Base-by-base conservation (phyloP, 2,113 vertebrate species). In the Rhombomys opimus region DNA sequence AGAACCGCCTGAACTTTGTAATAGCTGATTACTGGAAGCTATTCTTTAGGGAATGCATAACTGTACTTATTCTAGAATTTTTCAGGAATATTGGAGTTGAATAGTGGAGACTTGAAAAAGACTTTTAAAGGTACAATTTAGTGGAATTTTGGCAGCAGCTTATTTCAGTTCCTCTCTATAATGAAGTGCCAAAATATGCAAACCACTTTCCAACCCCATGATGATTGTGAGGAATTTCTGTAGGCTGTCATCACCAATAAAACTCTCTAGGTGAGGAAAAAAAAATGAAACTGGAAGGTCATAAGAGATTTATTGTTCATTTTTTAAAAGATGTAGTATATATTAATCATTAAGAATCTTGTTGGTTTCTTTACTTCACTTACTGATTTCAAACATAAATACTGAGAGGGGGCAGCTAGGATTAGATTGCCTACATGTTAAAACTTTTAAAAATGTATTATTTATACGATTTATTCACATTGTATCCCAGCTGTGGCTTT, bases 1-100 rank as follows among this genome's bases (percentile, higher is more conserved):
- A 91, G 86, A 97, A 98, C 98, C 98, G 98, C 94, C 97, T 98
- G 98, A 98, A 98, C 98, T 97, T 68, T 46, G 97, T 93, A 35
- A 94, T 95, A 89, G 97, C 92, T 98, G 98, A 98, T 98, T 98
- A 97, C 94, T 89, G 80, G 20, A 96, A 87, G 97, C 38, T 84
- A 4, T 97, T 96, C 92, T 91, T 46, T 2, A 65, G 32, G 90
- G 41, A 93, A 32, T 70, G 12, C 38, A 14, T 0, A 86, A 96
- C 92, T 89, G 70, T 97, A 93, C 89, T 82, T 92, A 91, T 75
- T 96, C 70, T 90, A 94, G 18, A 88, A 90, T 63, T 97, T 96
- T 94, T 86, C 81, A 92, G 61, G 72, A 84, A 70, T 85, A 18
- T 65, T 93, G 35, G 25, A 89, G 30, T 87, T 7, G 96, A 97